phyloP scores from a whole-genome alignment of 2,113 vertebrate genomes.

The Nycticorax nycticorax region DNA sequence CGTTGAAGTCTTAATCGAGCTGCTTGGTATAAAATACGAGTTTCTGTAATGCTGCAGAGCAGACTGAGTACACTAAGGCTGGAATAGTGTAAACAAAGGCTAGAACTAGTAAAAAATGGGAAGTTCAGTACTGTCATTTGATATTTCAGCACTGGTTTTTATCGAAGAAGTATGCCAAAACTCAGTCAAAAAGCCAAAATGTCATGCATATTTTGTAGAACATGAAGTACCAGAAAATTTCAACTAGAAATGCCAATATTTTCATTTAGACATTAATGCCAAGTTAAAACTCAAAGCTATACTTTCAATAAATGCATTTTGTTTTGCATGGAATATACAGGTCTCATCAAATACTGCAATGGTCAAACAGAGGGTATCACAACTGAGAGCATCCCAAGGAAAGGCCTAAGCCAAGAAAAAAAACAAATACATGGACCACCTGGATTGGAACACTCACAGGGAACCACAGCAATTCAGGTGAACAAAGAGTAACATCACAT shows the following conservation, averaged over 20 bases:
- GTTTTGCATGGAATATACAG: not conserved
- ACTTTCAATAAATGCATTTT: not conserved
- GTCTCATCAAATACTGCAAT: not conserved
- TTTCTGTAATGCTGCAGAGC: not conserved
- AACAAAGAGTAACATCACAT: not conserved
- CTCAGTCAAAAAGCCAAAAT: not conserved
- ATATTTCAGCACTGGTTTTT: not conserved
- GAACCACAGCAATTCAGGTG: not conserved
- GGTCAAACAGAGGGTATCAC: not conserved
- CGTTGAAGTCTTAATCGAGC: not conserved
- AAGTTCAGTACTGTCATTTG: not conserved
- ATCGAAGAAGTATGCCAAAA: not conserved
- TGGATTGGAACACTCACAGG: fast-evolving
- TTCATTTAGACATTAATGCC: not conserved
- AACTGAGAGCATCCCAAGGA: not conserved
- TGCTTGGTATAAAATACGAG: not conserved
- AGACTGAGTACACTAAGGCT: not conserved
- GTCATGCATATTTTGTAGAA: not conserved
- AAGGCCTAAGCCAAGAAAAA: not conserved
- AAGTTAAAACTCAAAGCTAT: not conserved
- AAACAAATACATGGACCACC: not conserved
- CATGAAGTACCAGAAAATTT: not conserved
- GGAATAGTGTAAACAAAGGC: not conserved
- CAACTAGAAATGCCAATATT: not conserved
- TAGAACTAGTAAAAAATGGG: not conserved